Percentiles rank a stretch among this genome's conserved stretches.
Evolutionary conservation across 2,888 invertebrate species (phyloP).

Genomic region (Beris morrisii): DNA sequence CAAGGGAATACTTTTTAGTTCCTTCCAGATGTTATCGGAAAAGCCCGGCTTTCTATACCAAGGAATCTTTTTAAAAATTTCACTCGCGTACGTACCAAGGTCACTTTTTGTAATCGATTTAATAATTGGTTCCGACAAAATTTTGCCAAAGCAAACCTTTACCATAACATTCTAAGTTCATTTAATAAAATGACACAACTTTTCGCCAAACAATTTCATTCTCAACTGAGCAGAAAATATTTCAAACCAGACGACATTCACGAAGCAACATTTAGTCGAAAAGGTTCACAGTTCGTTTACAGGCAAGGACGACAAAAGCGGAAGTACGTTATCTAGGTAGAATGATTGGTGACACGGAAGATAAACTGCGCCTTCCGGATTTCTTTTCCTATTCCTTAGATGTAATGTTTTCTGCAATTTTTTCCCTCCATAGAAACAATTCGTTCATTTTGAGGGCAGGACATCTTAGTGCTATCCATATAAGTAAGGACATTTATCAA

Average conservation of each 20-base stretch:
- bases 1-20: no score
- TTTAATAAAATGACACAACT: conserved; percentile 14
- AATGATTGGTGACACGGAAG: conserved; percentile 31
- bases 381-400: conserved; percentile 14
- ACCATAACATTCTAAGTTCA: not conserved
- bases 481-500: conserved; percentile 17
- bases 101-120: no score
- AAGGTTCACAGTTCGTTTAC: conserved; percentile 9
- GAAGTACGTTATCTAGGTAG: conserved; percentile 30
- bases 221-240: conserved; percentile 31
- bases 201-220: conserved; percentile 27
- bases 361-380: conserved; percentile 30
- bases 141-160: no score
- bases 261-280: conserved; percentile 19
- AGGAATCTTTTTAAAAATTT: no score
- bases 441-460: conserved; percentile 4
- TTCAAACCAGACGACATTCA: conserved; percentile 17
- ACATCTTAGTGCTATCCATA: conserved; percentile 5
- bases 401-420: not conserved
- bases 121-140: no score
- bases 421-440: conserved; percentile 7
- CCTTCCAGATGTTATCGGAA: no score
- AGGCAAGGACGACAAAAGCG: conserved; percentile 21
- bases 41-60: no score
- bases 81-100: no score